phyloP scores from a whole-genome alignment of 2,888 invertebrate genomes.

The Agonopterix subpropinquella region DNA sequence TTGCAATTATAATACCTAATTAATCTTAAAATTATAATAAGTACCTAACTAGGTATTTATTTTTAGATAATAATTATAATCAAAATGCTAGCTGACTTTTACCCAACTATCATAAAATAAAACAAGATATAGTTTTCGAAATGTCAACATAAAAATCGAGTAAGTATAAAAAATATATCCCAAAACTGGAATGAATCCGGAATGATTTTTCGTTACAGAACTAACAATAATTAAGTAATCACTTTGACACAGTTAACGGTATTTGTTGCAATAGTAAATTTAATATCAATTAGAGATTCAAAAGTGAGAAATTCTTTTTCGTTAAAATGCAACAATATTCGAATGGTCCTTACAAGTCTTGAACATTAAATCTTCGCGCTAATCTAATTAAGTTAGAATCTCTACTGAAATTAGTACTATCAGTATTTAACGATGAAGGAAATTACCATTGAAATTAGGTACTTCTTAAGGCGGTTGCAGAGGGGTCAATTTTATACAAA shows the following conservation, averaged over 20 bases:
- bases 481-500: no score
- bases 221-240: background rate
- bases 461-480: no score
- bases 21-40: constrained; percentile 12
- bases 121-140: constrained; percentile 7
- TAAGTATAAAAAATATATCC: constrained; percentile 24
- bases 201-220: constrained; percentile 26
- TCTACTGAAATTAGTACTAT: constrained; percentile 9
- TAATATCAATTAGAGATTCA: constrained; percentile 18
- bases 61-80: constrained; percentile 1
- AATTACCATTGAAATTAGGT: constrained; percentile 1
- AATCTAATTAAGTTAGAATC: constrained; percentile 8
- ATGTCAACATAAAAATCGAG: constrained; percentile 1
- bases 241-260: background rate
- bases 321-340: background rate
- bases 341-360: constrained; percentile 6
- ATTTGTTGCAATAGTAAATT: background rate
- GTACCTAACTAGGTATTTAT: constrained; percentile 10
- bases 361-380: background rate
- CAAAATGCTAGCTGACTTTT: constrained; percentile 18
- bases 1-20: background rate
- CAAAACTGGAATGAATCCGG: constrained; percentile 46
- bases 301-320: background rate
- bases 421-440: background rate
- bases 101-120: constrained; percentile 15